Conservation (phyloP, 2,888 invertebrate species). For the Muschampia plurimacula region DNA sequence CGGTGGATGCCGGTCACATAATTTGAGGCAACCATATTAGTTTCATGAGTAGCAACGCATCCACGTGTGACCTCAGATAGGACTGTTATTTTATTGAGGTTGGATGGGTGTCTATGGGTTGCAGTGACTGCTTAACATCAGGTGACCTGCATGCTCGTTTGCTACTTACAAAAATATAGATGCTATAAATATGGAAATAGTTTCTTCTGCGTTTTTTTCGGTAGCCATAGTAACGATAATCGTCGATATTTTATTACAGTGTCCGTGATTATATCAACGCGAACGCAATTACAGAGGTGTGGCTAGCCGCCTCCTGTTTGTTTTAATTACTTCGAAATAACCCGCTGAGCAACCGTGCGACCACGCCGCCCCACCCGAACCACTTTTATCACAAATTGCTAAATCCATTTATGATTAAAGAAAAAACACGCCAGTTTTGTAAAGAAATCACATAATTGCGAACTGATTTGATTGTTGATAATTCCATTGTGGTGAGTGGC, state of each 20-base stretch:
- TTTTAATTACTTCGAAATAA: constrained; percentile 83
- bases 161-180: too few relatives aligned
- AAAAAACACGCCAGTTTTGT: constrained; percentile 62
- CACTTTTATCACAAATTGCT: constrained; percentile 78
- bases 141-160: too few relatives aligned
- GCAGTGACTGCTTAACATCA: too few relatives aligned
- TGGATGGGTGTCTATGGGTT: too few relatives aligned
- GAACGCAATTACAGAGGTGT: constrained; percentile 83
- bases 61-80: too few relatives aligned
- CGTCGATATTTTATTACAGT: constrained; percentile 65
- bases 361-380: constrained; percentile 53
- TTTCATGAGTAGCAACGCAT: too few relatives aligned
- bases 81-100: too few relatives aligned
- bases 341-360: constrained; percentile 62
- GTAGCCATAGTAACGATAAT: constrained; percentile 45
- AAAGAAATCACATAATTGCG: constrained; percentile 50
- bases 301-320: constrained; percentile 80
- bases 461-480: neutral
- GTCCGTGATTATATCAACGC: constrained; percentile 80
- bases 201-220: neutral
- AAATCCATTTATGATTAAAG: constrained; percentile 67
- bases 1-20: too few relatives aligned
- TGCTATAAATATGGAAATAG: too few relatives aligned
- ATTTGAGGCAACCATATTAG: too few relatives aligned
- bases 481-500: too few relatives aligned